Evolutionary conservation across 2,797 vertebrate genomes (phyloP), one percentile per base, ranked within the genome.

Genomic region (Mormyrops boulengeri): DNA sequence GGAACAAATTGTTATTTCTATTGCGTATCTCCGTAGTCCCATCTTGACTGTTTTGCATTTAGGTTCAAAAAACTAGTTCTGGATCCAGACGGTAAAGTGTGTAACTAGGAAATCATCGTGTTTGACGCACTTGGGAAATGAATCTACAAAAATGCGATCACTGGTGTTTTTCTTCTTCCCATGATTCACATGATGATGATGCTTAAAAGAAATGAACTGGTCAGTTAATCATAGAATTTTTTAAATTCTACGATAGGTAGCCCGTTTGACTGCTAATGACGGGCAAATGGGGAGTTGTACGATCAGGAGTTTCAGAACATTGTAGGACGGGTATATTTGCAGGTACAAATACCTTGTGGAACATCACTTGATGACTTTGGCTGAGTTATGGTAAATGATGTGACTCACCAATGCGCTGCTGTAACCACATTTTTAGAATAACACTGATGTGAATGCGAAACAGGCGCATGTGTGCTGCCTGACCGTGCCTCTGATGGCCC

Each of bases 401-500:
- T 80, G 73, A 41, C 5, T 38, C 73, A 44, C 4, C 17, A 0
- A 19, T 80, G 12, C 0, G 38, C 38, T 38, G 17, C 34, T 80
- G 14, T 80, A 80, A 80, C 34, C 38, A 80, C 14, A 80, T 19
- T 19, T 44, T 80, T 19, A 1, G 69, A 49, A 26, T 2, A 49
- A n/a, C 1, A 9, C 44, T 84, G 53, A 38, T 60, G 17, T 4
- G 34, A 34, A 53, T 87, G 50, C 12, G 60, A 84, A 90, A 34
- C 55, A 26, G 38, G 52, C 80, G 52, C 17, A 19, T 52, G 9
- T 57, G 44, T 30, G 11, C 89, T 90, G 91, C 93, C 93, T 92
- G 93, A 94, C 90, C 92, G 82, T 82, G 91, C 93, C 92, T 94
- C 93, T 88, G 89, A 89, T 91, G 30, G 30, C n/a, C 38, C 22